phyloP scores from a whole-genome alignment of 1,140 invertebrate genomes.

The Leptinotarsa undecemlineata region DNA sequence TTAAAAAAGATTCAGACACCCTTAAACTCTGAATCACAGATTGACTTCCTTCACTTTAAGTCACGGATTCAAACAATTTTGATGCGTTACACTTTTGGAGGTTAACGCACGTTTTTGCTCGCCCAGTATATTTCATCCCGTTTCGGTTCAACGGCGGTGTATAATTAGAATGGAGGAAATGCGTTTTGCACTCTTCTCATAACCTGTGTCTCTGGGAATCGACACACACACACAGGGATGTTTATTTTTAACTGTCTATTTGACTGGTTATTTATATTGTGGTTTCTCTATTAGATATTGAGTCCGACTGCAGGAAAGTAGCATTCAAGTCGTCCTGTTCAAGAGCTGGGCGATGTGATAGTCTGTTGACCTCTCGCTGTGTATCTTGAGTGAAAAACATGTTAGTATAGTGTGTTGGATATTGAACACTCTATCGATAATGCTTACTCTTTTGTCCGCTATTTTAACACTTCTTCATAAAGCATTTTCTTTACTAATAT shows the following conservation, averaged over 20 bases:
- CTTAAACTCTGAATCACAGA: too few species aligned
- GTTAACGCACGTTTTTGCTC: neutral
- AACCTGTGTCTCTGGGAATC: neutral
- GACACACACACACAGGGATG: neutral
- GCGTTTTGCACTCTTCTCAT: constrained; percentile 18
- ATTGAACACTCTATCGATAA: too few species aligned
- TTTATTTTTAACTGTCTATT: constrained; percentile 9
- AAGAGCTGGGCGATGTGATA: neutral
- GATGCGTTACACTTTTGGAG: too few species aligned
- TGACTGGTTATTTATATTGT: constrained; percentile 14
- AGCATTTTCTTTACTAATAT: too few species aligned
- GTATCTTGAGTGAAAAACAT: neutral
- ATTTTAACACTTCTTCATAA: neutral
- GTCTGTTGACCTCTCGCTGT: neutral
- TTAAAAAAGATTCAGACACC: too few species aligned
- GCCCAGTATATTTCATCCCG: neutral
- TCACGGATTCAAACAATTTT: too few species aligned
- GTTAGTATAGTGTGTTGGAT: neutral
- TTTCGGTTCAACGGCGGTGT: neutral
- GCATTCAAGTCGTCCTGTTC: too few species aligned
- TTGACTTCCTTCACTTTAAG: too few species aligned
- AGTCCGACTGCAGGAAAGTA: neutral
- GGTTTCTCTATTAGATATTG: neutral
- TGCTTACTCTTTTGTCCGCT: neutral
- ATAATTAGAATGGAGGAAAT: constrained; percentile 20